phyloP scores from a whole-genome alignment of 2,113 vertebrate genomes.

The Cephalophus harveyi region DNA sequence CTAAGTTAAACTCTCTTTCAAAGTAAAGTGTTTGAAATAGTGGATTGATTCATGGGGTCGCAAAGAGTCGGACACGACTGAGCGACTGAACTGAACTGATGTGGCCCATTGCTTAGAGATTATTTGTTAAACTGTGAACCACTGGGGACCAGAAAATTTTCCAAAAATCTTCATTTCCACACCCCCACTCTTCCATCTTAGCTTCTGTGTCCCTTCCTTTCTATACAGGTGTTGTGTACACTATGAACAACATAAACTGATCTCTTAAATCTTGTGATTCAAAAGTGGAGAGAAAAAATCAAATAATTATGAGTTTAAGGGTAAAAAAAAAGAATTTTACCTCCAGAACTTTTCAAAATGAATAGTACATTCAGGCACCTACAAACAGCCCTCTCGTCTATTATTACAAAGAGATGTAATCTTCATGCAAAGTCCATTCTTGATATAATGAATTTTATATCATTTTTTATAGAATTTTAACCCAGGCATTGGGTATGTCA shows the following conservation, averaged over 20 bases:
- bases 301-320: neutral
- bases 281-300: neutral
- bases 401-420: neutral
- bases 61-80: no score
- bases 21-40: slow-evolving; percentile 16
- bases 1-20: slow-evolving; percentile 9
- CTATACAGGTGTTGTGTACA: neutral
- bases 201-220: neutral
- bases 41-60: neutral
- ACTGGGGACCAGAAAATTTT: neutral
- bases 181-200: neutral
- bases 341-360: slow-evolving; percentile 6
- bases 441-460: neutral
- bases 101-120: neutral
- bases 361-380: neutral
- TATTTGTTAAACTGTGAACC: neutral
- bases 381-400: neutral
- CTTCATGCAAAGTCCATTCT: neutral
- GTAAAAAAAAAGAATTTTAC: neutral
- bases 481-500: neutral
- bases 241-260: neutral
- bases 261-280: neutral
- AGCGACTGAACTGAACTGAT: no score
- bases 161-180: neutral
- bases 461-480: neutral